Evolutionary conservation across 2,888 invertebrate species (phyloP).

Genomic region (Clusia tigrina): DNA sequence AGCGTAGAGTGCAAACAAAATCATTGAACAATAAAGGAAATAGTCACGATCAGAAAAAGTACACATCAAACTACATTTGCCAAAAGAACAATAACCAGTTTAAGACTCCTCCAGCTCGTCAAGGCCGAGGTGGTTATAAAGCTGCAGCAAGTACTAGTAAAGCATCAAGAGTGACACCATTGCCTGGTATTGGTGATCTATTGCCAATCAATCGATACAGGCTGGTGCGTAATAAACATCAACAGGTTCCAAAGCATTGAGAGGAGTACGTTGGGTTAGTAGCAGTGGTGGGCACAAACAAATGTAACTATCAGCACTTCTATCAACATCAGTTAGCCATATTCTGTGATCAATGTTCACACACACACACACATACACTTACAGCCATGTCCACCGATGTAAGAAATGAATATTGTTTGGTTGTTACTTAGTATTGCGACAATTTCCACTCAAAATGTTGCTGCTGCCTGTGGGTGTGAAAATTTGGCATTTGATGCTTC

Average conservation of each 20-base stretch:
- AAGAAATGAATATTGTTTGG: too few relatives aligned
- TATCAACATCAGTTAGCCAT: background rate
- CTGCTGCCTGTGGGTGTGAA: background rate
- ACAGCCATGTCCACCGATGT: too few relatives aligned
- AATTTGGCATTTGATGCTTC: background rate
- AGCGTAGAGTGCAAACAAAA: conserved; percentile 1
- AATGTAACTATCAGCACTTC: background rate
- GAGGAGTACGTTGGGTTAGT: background rate
- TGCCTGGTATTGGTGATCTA: too few relatives aligned
- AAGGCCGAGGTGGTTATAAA: background rate
- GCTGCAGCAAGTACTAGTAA: background rate
- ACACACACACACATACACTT: too few relatives aligned
- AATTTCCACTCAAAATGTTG: background rate
- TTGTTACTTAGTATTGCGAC: background rate
- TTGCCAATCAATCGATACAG: conserved; percentile 18
- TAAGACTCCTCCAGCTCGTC: too few relatives aligned
- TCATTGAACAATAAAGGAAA: background rate
- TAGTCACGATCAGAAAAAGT: background rate
- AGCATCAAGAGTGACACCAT: background rate
- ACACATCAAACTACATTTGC: too few relatives aligned
- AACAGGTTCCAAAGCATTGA: background rate
- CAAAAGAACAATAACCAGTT: too few relatives aligned
- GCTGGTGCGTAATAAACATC: conserved; percentile 11
- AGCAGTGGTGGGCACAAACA: background rate
- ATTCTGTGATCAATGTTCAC: too few relatives aligned